Percentiles rank a stretch among this genome's conserved stretches.
Evolutionary conservation across 2,888 invertebrate species (phyloP).

Genomic region (Hypsopygia costalis): DNA sequence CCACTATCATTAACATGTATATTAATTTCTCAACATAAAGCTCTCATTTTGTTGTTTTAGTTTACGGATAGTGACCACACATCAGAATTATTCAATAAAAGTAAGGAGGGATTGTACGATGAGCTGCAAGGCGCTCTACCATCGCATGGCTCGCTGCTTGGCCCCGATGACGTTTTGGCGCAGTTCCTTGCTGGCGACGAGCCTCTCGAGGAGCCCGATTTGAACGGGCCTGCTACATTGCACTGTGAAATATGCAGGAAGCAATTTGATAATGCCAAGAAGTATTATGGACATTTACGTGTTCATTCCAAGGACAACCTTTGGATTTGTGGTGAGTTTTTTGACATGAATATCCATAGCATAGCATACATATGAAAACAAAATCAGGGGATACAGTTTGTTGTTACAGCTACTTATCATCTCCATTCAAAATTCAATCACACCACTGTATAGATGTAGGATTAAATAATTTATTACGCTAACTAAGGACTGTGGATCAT

Average conservation of each 20-base stretch:
- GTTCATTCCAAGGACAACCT: constrained; percentile 69
- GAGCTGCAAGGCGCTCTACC: constrained; percentile 45
- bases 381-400: too few species aligned
- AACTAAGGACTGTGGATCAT: too few species aligned
- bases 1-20: too few species aligned
- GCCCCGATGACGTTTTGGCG: constrained; percentile 60
- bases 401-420: too few species aligned
- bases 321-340: constrained; percentile 63
- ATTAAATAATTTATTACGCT: too few species aligned
- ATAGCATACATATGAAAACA: too few species aligned
- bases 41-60: constrained; percentile 29
- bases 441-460: too few species aligned
- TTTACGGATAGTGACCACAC: constrained; percentile 55
- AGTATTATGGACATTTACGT: constrained; percentile 69
- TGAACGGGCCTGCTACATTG: constrained; percentile 64
- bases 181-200: constrained; percentile 66
- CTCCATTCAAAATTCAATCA: too few species aligned
- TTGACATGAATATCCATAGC: not conserved
- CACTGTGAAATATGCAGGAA: constrained; percentile 71
- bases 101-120: constrained; percentile 45
- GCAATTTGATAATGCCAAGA: constrained; percentile 69
- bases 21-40: too few species aligned
- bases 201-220: constrained; percentile 63
- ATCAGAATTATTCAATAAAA: constrained; percentile 39
- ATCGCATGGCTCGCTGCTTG: constrained; percentile 43